These are phyloP conservation scores for Agrilus biguttatus DNA, from an alignment of 2,888 invertebrate species.

Conservation along the genomic window DNA sequence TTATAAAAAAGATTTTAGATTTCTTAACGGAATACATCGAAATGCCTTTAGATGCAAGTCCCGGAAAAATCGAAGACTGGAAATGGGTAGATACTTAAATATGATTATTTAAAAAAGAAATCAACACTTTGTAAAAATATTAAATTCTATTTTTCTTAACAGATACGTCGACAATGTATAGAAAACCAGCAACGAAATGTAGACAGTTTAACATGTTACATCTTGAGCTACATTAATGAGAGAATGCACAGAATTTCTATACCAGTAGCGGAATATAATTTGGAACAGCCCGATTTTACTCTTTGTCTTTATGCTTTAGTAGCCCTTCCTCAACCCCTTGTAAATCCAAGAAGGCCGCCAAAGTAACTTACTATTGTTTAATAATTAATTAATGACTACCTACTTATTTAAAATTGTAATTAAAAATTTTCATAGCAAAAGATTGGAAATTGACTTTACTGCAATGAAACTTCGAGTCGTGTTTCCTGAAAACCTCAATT, in stretches of 20 bases:
- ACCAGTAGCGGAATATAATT: constrained; percentile 30
- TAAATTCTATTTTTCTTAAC: background rate
- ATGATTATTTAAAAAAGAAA: too few relatives aligned
- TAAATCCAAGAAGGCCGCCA: constrained; percentile 23
- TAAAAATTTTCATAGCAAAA: background rate
- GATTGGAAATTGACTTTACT: constrained; percentile 33
- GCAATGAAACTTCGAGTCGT: constrained; percentile 30
- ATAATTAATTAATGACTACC: background rate
- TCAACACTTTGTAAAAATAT: too few relatives aligned
- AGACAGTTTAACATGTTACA: constrained; percentile 33
- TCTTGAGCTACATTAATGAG: constrained; percentile 33
- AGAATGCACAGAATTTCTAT: constrained; percentile 32
- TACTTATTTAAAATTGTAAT: background rate
- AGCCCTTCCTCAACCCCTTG: constrained; percentile 27
- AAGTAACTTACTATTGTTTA: constrained; percentile 13
- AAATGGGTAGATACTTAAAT: constrained; percentile 11
- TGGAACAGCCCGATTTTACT: constrained; percentile 26
- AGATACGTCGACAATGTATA: constrained; percentile 31
- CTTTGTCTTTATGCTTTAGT: constrained; percentile 35
- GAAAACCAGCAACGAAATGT: constrained; percentile 31
- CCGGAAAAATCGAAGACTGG: constrained; percentile 17
- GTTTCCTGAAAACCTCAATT: constrained; percentile 30
- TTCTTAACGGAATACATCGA: constrained; percentile 22
- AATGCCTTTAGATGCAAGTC: constrained; percentile 14
- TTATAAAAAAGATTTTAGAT: constrained; percentile 15